Evolutionary conservation across 2,797 vertebrate species (phyloP), one percentile per base, ranked within the genome.

Genomic region (Buphagus erythrorhynchus): DNA sequence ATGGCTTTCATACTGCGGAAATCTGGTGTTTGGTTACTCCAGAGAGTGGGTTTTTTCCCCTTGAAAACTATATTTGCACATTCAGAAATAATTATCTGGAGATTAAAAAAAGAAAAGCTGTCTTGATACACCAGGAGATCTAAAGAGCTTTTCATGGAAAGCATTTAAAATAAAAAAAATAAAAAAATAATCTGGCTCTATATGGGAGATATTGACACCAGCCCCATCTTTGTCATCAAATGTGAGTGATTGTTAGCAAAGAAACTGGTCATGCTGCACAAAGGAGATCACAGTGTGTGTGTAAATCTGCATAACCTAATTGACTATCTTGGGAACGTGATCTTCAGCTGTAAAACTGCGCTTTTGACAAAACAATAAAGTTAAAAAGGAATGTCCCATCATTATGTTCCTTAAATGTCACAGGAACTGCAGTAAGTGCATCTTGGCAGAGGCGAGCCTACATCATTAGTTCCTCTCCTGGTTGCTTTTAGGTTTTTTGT

Each of bases 381-480:
- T 96, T 96, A 84, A 92, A 97, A 97, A 97, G 95, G 96, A 97
- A 97, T 92, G 95, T 89, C 86, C 68, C 92, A 93, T 95, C 92
- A 81, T 94, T 97, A 92, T 95, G 71, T 96, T 97, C 92, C 88
- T 97, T 97, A 94, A 92, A 97, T 85, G 85, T 94, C 91, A 96
- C 94, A 97, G 93, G 95, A 95, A 95, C 84, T 95, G 96, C 89
- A 96, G 71, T 97, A 95, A 95, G 94, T 96, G 95, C 91, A 92
- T 96, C 86, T 95, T 97, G 95, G 95, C 93, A 91, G 76, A 94
- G 72, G 68, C 61, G 0, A 97, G 51, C 77, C 90, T 79, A 73
- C 73, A 95, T 95, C 91, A 97, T 97, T 96, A 97, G 93, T 90
- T 96, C 63, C 42, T 97, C 96, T 96, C 76, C 88, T 96, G 74